Percentiles rank a stretch among this genome's conserved stretches.
Conservation (phyloP, 1,140 invertebrate genomes). For the Popillia japonica region DNA sequence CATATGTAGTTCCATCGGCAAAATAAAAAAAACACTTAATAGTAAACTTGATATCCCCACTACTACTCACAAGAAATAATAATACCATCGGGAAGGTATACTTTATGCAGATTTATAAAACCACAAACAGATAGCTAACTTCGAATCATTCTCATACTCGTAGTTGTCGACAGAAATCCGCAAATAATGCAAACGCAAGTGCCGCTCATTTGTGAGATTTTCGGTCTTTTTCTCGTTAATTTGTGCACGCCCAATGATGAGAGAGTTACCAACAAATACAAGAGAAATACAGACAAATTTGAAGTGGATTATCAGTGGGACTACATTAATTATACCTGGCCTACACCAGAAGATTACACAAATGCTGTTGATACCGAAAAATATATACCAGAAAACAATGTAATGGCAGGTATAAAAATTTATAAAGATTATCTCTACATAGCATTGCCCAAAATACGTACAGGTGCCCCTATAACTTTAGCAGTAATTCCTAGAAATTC, state of each 20-base stretch:
- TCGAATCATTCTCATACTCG: background rate
- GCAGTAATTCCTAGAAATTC: constrained; percentile 46
- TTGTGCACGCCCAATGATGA: constrained; percentile 41
- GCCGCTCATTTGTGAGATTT: constrained; percentile 44
- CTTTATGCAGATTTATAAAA: constrained; percentile 9
- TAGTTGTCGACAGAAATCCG: background rate
- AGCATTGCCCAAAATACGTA: constrained; percentile 59
- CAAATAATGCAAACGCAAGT: constrained; percentile 14
- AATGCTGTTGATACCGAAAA: constrained; percentile 48
- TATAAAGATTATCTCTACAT: constrained; percentile 59
- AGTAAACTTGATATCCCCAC: constrained; percentile 14
- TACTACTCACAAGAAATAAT: background rate
- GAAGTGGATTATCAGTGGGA: constrained; percentile 57
- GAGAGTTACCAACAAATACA: constrained; percentile 30
- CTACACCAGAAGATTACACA: constrained; percentile 50
- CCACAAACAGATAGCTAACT: background rate
- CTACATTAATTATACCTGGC: constrained; percentile 60
- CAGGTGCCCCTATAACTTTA: constrained; percentile 62
- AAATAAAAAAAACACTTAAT: background rate
- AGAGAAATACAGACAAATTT: constrained; percentile 45
- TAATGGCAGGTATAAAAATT: constrained; percentile 59
- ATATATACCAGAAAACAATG: constrained; percentile 60
- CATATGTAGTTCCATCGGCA: background rate
- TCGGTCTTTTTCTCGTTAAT: constrained; percentile 46
- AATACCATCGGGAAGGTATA: background rate